Evolutionary conservation across 2,888 invertebrate species (phyloP).

Genomic region (Lasiommata megera): DNA sequence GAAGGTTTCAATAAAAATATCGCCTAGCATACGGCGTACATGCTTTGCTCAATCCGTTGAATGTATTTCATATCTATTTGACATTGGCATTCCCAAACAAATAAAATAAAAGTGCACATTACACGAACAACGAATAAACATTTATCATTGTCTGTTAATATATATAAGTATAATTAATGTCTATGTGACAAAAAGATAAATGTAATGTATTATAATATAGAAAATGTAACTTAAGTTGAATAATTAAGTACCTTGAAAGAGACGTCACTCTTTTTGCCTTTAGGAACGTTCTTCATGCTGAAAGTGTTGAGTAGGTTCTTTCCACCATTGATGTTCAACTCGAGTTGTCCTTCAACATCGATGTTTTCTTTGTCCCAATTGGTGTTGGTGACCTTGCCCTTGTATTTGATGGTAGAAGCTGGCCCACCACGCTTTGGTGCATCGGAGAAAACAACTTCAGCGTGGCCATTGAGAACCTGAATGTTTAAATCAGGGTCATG

Average conservation of each 20-base stretch:
- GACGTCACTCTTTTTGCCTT: conserved; percentile 54
- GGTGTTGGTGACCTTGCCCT: conserved; percentile 53
- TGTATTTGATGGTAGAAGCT: conserved; percentile 58
- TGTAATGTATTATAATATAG: too few relatives aligned
- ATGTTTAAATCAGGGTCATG: not conserved
- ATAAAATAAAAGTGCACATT: too few relatives aligned
- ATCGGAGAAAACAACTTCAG: conserved; percentile 53
- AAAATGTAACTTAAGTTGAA: not conserved
- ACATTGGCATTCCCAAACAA: too few relatives aligned
- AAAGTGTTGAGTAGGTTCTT: conserved; percentile 55
- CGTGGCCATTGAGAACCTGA: conserved; percentile 57
- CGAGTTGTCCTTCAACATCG: conserved; percentile 59
- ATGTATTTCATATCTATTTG: too few relatives aligned
- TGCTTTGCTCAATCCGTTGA: too few relatives aligned
- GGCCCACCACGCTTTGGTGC: conserved; percentile 59
- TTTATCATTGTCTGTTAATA: too few relatives aligned
- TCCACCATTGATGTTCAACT: conserved; percentile 59
- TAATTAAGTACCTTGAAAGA: conserved; percentile 49
- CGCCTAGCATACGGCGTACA: too few relatives aligned
- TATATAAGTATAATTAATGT: too few relatives aligned
- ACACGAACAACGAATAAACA: too few relatives aligned
- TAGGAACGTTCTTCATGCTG: conserved; percentile 51
- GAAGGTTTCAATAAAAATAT: too few relatives aligned
- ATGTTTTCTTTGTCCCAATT: conserved; percentile 51
- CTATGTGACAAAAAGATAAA: too few relatives aligned